These are phyloP conservation scores for Papilio polytes DNA, from an alignment of 1,140 invertebrate genomes.

Conservation along the genomic window DNA sequence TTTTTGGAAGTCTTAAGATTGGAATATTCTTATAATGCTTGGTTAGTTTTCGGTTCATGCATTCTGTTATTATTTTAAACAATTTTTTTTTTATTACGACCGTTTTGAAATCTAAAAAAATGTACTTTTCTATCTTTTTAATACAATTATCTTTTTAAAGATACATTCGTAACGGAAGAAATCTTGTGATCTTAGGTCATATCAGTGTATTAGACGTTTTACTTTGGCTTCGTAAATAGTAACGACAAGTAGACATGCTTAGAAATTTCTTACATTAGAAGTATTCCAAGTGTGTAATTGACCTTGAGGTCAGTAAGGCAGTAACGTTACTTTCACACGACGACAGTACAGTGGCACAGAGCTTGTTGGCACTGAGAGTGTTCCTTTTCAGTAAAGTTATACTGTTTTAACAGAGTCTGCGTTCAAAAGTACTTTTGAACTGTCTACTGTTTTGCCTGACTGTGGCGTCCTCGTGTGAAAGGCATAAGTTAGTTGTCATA, in stretches of 20 bases:
- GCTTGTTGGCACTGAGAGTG: too few relatives aligned
- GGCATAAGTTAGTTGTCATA: background rate
- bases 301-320: background rate
- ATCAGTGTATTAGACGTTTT: too few relatives aligned
- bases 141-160: too few relatives aligned
- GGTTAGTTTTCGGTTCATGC: background rate
- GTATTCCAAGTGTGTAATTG: background rate
- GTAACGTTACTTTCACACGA: background rate
- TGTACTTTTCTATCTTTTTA: too few relatives aligned
- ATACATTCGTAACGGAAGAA: too few relatives aligned
- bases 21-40: background rate
- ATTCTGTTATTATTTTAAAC: background rate
- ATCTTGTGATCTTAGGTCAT: too few relatives aligned
- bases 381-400: background rate
- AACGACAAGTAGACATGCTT: background rate
- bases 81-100: too few relatives aligned
- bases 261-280: background rate
- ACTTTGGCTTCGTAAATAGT: background rate
- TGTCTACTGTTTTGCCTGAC: background rate
- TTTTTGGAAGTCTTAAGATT: conserved; percentile 31
- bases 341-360: background rate
- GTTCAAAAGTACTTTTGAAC: background rate
- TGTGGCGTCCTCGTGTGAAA: background rate
- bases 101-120: too few relatives aligned
- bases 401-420: background rate